A percentile compares a stretch with the other conserved stretches of the same genome.
phyloP scores from a whole-genome alignment of 2,113 vertebrate genomes.

The Solenodon paradoxus region DNA sequence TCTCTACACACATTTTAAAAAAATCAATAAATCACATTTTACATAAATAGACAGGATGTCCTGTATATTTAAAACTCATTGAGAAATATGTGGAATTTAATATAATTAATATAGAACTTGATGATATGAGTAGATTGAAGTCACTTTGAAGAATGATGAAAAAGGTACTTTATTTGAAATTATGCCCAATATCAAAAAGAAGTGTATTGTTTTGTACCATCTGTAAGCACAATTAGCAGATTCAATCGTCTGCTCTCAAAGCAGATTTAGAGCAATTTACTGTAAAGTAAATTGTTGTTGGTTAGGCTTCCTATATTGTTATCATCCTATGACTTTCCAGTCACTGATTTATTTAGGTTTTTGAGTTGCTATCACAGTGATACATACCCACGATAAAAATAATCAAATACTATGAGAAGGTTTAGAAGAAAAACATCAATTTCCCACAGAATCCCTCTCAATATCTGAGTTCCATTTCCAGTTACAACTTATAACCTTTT shows the following conservation, averaged over 20 bases:
- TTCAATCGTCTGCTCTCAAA: constrained; percentile 65
- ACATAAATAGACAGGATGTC: constrained; percentile 21
- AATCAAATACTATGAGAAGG: not conserved
- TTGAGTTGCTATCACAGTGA: constrained; percentile 8
- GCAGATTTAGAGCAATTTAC: constrained; percentile 54
- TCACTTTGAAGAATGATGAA: constrained; percentile 50
- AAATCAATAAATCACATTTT: constrained; percentile 57
- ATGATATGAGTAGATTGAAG: constrained; percentile 18
- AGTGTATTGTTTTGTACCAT: constrained; percentile 60
- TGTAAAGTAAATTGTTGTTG: constrained; percentile 47
- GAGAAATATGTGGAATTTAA: constrained; percentile 40
- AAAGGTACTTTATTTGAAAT: constrained; percentile 67
- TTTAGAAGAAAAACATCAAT: not conserved
- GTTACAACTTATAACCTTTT: not conserved
- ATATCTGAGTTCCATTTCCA: not conserved
- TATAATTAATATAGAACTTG: constrained; percentile 16
- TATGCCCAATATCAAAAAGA: not conserved
- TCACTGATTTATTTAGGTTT: no score
- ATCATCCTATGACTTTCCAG: not conserved
- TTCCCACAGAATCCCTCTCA: not conserved
- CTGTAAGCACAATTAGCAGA: constrained; percentile 35
- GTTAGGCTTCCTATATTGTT: not conserved
- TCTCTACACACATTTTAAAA: constrained; percentile 26
- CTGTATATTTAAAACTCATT: not conserved
- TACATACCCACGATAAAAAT: not conserved